These are phyloP conservation scores for Molorchus minor DNA, from an alignment of 2,888 invertebrate genomes.

Conservation along the genomic window DNA sequence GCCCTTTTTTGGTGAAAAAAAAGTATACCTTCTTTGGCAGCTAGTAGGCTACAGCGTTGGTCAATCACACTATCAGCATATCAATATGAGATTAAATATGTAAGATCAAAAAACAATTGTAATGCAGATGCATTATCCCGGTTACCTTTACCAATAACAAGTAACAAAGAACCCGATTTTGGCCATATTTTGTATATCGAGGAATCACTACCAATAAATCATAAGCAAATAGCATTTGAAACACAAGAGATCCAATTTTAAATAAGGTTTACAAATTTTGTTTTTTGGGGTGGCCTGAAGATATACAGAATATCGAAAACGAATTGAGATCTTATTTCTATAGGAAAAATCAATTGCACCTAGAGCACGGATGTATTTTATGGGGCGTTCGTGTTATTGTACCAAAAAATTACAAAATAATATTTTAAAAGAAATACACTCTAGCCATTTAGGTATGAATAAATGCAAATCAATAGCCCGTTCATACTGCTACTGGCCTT, in stretches of 20 bases:
- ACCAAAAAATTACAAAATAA: conserved; percentile 12
- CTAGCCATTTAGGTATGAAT: conserved; percentile 22
- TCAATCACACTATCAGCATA: conserved; percentile 13
- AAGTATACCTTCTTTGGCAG: conserved; percentile 14
- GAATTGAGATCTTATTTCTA: conserved; percentile 12
- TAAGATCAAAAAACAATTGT: conserved; percentile 14
- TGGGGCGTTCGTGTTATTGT: conserved; percentile 12
- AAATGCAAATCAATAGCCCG: conserved; percentile 23
- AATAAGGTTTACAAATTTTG: conserved; percentile 11
- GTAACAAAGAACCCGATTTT: conserved; percentile 11
- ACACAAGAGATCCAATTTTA: conserved; percentile 14
- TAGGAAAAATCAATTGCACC: conserved; percentile 14
- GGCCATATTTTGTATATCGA: conserved; percentile 13
- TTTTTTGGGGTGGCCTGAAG: conserved; percentile 9
- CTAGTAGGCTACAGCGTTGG: conserved; percentile 14
- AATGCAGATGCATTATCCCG: conserved; percentile 16
- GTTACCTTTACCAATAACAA: conserved; percentile 5
- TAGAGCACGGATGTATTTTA: conserved; percentile 14
- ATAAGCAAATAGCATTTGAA: conserved; percentile 13
- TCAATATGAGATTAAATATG: conserved; percentile 24
- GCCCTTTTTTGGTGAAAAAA: not conserved
- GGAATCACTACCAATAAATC: conserved; percentile 13
- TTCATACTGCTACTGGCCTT: conserved; percentile 18
- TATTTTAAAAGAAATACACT: conserved; percentile 11
- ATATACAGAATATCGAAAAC: not conserved